Conservation (phyloP, 2,888 invertebrate genomes). For the Andrena minutula region DNA sequence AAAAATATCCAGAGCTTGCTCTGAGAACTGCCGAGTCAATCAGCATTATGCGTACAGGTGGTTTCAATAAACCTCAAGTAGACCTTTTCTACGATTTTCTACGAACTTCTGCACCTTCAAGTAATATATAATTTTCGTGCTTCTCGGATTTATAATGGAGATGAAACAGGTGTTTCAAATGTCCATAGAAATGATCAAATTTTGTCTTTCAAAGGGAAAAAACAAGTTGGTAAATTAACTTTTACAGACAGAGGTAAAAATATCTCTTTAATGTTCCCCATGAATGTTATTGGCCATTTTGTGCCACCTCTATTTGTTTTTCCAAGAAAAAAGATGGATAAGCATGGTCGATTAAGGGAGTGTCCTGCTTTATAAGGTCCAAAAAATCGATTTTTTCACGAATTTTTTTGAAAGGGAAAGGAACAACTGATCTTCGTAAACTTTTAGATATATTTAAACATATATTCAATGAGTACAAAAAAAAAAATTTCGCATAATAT, state of each 20-base stretch:
- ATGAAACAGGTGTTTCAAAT: too few species aligned
- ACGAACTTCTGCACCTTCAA: too few species aligned
- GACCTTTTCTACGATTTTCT: slow-evolving; percentile 8
- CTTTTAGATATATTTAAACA: too few species aligned
- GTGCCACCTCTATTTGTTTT: slow-evolving; percentile 65
- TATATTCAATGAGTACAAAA: too few species aligned
- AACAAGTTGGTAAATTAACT: slow-evolving; percentile 66
- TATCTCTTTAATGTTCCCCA: slow-evolving; percentile 63
- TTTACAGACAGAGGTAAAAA: slow-evolving; percentile 63
- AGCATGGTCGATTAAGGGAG: slow-evolving; percentile 53
- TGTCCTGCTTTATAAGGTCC: too few species aligned
- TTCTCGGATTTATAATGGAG: slow-evolving; percentile 54
- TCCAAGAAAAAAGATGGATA: slow-evolving; percentile 54
- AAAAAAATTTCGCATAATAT: too few species aligned
- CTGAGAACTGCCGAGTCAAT: slow-evolving; percentile 41
- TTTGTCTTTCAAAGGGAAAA: slow-evolving; percentile 52
- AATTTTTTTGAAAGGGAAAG: too few species aligned
- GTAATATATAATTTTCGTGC: too few species aligned
- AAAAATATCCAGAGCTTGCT: slow-evolving; percentile 7
- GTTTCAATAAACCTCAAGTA: slow-evolving; percentile 61
- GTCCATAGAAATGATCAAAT: slow-evolving; percentile 59
- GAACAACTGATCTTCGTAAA: too few species aligned
- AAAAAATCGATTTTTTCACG: too few species aligned
- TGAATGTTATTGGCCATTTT: slow-evolving; percentile 54
- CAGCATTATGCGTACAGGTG: slow-evolving; percentile 20